Evolutionary conservation across 2,888 invertebrate species (phyloP).

Genomic region (Phyllotreta striolata): DNA sequence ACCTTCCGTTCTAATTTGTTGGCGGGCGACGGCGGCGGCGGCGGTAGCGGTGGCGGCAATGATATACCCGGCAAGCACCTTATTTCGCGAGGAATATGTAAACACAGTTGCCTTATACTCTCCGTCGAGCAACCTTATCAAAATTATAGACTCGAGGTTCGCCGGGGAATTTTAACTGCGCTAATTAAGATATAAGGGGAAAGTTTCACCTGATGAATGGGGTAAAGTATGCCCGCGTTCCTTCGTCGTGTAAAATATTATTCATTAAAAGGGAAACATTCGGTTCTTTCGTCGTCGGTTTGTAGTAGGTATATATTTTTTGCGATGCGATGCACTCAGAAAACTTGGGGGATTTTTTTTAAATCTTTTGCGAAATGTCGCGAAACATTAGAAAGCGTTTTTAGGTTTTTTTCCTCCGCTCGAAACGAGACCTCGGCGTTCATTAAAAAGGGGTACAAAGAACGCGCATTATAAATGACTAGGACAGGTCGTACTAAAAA

Average conservation of each 20-base stretch:
- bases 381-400: slow-evolving; percentile 41
- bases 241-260: no score
- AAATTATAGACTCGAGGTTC: slow-evolving; percentile 53
- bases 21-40: slow-evolving; percentile 46
- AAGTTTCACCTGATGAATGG: slow-evolving; percentile 43
- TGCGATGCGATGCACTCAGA: slow-evolving; percentile 2
- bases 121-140: slow-evolving; percentile 48
- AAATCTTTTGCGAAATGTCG: slow-evolving; percentile 30
- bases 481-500: slow-evolving; percentile 48
- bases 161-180: slow-evolving; percentile 51
- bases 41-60: slow-evolving; percentile 17
- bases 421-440: slow-evolving; percentile 37
- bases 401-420: slow-evolving; percentile 36
- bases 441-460: slow-evolving; percentile 38
- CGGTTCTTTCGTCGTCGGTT: no score
- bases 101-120: slow-evolving; percentile 50
- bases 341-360: slow-evolving; percentile 33
- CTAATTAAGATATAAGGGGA: slow-evolving; percentile 49
- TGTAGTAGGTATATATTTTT: not conserved
- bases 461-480: slow-evolving; percentile 49
- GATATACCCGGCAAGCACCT: slow-evolving; percentile 43
- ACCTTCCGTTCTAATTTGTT: slow-evolving; percentile 56
- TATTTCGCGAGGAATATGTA: slow-evolving; percentile 55
- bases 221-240: not conserved
- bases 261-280: no score